A percentile compares a stretch with the other conserved stretches of the same genome.
Evolutionary conservation across 2,888 invertebrate species (phyloP).

Genomic region (Platerodrilus igneus): DNA sequence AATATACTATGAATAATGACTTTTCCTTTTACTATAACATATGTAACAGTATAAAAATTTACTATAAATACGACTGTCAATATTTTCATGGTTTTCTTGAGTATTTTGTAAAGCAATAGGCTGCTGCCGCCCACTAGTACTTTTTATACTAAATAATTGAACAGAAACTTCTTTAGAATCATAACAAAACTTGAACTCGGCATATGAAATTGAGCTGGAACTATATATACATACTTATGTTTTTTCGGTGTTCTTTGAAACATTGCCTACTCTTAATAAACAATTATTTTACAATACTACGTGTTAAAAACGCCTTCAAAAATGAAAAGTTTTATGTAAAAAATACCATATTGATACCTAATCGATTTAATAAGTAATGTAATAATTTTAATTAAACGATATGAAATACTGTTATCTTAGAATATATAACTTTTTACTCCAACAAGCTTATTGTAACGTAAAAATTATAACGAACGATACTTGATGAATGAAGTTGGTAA

Average conservation of each 20-base stretch:
- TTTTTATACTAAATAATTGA: slow-evolving; percentile 41
- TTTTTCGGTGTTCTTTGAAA: slow-evolving; percentile 53
- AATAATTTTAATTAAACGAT: slow-evolving; percentile 45
- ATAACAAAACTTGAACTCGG: slow-evolving; percentile 52
- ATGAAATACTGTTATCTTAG: slow-evolving; percentile 56
- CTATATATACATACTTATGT: slow-evolving; percentile 62
- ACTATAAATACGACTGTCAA: slow-evolving; percentile 35
- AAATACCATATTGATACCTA: slow-evolving; percentile 51
- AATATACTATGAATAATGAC: slow-evolving; percentile 42
- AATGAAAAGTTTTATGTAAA: slow-evolving; percentile 66
- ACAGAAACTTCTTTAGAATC: slow-evolving; percentile 45
- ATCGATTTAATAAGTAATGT: slow-evolving; percentile 43
- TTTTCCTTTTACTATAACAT: slow-evolving; percentile 33
- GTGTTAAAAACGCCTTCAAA: slow-evolving; percentile 46
- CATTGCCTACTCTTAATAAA: slow-evolving; percentile 53
- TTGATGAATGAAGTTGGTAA: slow-evolving; percentile 57
- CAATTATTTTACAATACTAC: slow-evolving; percentile 62
- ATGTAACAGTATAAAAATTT: slow-evolving; percentile 29
- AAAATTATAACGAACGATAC: slow-evolving; percentile 59
- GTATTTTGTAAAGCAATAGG: slow-evolving; percentile 43
- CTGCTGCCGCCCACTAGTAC: slow-evolving; percentile 31
- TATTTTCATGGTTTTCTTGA: slow-evolving; percentile 35
- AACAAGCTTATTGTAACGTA: slow-evolving; percentile 62
- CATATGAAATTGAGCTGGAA: slow-evolving; percentile 56
- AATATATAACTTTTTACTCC: slow-evolving; percentile 63